Percentiles rank a stretch among this genome's conserved stretches.
These are phyloP conservation scores for Hypselothyrea guttata DNA, from an alignment of 2,888 invertebrate genomes.

Conservation along the genomic window DNA sequence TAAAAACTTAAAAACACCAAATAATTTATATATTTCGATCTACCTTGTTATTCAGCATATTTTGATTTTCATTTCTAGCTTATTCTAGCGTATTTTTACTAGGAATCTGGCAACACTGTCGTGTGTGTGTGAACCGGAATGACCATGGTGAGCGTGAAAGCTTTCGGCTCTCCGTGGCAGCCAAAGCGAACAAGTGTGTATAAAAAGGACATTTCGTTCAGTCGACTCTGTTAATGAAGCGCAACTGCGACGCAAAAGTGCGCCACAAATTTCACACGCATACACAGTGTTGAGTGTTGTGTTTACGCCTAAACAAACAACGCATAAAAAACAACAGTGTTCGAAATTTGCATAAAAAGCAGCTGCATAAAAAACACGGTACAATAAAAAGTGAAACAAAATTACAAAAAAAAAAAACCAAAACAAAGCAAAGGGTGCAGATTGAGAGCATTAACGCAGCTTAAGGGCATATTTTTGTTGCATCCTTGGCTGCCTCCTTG, in stretches of 20 bases:
- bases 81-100: no score
- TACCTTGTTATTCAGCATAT: no score
- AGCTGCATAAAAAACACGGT: not conserved
- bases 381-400: not conserved
- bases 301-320: slow-evolving; percentile 42
- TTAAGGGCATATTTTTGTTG: slow-evolving; percentile 5
- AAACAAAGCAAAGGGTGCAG: no score
- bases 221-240: slow-evolving; percentile 72
- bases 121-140: no score
- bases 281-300: no score
- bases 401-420: not conserved
- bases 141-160: slow-evolving; percentile 40
- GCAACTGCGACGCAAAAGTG: slow-evolving; percentile 62
- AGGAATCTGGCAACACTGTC: no score
- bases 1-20: no score
- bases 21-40: no score
- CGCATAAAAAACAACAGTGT: slow-evolving; percentile 13
- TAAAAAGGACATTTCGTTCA: slow-evolving; percentile 73
- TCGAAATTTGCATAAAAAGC: slow-evolving; percentile 9
- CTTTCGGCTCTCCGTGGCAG: slow-evolving; percentile 47
- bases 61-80: no score
- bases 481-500: slow-evolving; percentile 41
- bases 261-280: slow-evolving; percentile 36
- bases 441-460: no score
- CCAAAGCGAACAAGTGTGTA: slow-evolving; percentile 81